A percentile compares a stretch with the other conserved stretches of the same genome.
Conservation (phyloP, 2,797 vertebrate genomes). For the Chelidonichthys spinosus region DNA sequence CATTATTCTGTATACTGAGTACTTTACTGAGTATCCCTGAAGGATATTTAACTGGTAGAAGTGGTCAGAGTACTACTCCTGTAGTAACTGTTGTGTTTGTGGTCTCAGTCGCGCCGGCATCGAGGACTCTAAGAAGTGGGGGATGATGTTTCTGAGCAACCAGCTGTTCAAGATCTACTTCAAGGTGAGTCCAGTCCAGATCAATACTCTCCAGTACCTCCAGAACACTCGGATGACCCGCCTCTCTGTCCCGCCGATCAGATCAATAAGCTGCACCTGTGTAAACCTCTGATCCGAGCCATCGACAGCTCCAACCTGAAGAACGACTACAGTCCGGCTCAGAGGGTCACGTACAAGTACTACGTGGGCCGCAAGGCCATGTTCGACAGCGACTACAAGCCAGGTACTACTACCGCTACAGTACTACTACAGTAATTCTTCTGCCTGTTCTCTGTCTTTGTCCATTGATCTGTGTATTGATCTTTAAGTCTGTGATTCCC, state of each 20-base stretch:
- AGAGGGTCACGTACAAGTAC: slow-evolving; percentile 95
- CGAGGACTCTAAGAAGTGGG: slow-evolving; percentile 98
- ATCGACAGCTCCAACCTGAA: slow-evolving; percentile 98
- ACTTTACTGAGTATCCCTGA: too few relatives aligned
- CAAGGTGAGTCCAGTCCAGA: slow-evolving; percentile 86
- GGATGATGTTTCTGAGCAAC: slow-evolving; percentile 98
- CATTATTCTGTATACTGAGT: too few relatives aligned
- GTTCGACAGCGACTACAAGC: slow-evolving; percentile 98
- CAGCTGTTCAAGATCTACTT: slow-evolving; percentile 99
- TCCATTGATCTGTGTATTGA: too few relatives aligned
- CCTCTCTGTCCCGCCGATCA: slow-evolving; percentile 51
- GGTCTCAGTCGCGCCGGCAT: slow-evolving; percentile 91
- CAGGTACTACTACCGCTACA: slow-evolving; percentile 28
- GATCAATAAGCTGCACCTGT: slow-evolving; percentile 98
- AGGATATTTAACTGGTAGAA: too few relatives aligned
- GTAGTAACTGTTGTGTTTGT: not conserved
- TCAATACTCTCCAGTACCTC: slow-evolving; percentile 82
- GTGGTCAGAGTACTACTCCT: too few relatives aligned
- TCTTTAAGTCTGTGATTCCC: too few relatives aligned
- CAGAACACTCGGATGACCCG: too few relatives aligned
- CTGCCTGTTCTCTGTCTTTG: not conserved
- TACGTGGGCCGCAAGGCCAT: slow-evolving; percentile 97
- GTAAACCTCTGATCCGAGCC: slow-evolving; percentile 95
- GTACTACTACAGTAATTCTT: not conserved
- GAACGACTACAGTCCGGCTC: slow-evolving; percentile 93